Percentiles rank a stretch among this genome's conserved stretches.
These are phyloP conservation scores for Tillus elongatus DNA, from an alignment of 2,888 invertebrate genomes.

Conservation along the genomic window DNA sequence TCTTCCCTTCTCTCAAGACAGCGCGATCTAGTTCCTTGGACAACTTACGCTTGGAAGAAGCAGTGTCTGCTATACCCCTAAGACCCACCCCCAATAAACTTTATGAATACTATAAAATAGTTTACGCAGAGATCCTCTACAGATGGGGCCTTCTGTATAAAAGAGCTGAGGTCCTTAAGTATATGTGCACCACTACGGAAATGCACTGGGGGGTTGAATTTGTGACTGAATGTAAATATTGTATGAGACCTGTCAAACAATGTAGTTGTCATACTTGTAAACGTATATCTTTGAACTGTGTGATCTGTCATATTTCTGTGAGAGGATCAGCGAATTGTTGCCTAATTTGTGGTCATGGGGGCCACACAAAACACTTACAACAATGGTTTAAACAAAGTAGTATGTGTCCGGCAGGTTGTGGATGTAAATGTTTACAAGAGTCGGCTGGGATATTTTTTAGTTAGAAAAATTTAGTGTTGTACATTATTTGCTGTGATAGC, in stretches of 20 bases:
- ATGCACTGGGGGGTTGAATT: conserved; percentile 55
- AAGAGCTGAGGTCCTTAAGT: conserved; percentile 55
- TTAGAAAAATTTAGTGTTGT: too few relatives aligned
- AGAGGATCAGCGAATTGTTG: conserved; percentile 80
- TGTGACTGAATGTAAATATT: conserved; percentile 61
- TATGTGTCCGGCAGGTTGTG: conserved; percentile 85
- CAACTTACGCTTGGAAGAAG: conserved; percentile 48
- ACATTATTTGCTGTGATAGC: too few relatives aligned
- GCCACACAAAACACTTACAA: conserved; percentile 75
- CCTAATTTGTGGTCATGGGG: conserved; percentile 85
- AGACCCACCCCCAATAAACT: conserved; percentile 46
- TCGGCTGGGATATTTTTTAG: conserved; percentile 47
- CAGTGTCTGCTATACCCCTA: conserved; percentile 41
- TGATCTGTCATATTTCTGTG: conserved; percentile 78
- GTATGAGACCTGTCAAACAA: conserved; percentile 56
- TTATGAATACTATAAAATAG: conserved; percentile 77
- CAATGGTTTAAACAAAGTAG: conserved; percentile 72
- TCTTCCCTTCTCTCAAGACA: conserved; percentile 57
- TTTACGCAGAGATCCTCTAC: conserved; percentile 83
- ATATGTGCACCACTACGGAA: conserved; percentile 42
- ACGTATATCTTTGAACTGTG: conserved; percentile 66
- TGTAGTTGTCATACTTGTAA: conserved; percentile 67
- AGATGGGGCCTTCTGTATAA: conserved; percentile 40
- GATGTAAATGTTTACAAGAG: conserved; percentile 76
- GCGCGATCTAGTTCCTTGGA: conserved; percentile 78